Evolutionary conservation across 2,113 vertebrate species (phyloP).

Genomic region (Elanus axillaris): DNA sequence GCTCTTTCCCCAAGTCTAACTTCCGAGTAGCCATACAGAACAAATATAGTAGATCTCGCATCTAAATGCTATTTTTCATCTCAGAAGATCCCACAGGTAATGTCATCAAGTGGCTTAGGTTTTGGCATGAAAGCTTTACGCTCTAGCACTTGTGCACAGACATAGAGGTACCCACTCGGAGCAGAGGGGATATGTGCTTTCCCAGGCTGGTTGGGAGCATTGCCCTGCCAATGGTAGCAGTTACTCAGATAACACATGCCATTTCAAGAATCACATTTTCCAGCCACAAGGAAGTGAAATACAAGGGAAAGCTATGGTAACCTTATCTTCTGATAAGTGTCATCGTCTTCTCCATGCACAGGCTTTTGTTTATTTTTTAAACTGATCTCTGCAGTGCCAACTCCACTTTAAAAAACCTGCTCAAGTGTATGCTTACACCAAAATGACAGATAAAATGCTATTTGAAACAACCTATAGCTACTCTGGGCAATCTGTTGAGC

Average conservation of each 20-base stretch:
- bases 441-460: background rate
- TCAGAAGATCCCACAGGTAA: background rate
- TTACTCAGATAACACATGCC: background rate
- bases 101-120: background rate
- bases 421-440: background rate
- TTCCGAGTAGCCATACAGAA: background rate
- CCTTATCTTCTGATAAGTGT: background rate
- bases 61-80: background rate
- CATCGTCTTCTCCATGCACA: background rate
- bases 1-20: background rate
- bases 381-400: background rate
- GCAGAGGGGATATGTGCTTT: no score
- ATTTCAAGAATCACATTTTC: background rate
- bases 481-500: background rate
- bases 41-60: background rate
- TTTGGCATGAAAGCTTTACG: background rate
- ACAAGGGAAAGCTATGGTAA: background rate
- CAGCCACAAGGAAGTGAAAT: background rate
- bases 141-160: rapidly evolving
- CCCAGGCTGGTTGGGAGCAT: no score
- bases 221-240: background rate
- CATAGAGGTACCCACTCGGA: no score
- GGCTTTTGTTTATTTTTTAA: background rate
- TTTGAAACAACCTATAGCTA: background rate
- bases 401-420: background rate